Percentiles rank a stretch among this genome's conserved stretches.
Conservation (phyloP, 2,888 invertebrate species). For the Erpobdella octoculata region DNA sequence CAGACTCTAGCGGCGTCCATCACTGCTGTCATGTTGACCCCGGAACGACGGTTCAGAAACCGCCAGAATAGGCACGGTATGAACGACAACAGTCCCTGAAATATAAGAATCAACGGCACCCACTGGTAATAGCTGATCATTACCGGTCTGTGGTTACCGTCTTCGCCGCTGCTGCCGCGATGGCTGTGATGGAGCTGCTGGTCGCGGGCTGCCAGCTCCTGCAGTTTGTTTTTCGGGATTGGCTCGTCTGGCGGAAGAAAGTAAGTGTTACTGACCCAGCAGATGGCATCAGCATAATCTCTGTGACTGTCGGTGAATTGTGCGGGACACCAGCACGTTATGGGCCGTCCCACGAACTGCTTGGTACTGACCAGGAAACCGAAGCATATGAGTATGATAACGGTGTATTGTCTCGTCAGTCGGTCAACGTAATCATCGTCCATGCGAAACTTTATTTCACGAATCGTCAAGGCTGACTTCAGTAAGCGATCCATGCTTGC, state of each 20-base stretch:
- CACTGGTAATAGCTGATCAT: constrained; percentile 39
- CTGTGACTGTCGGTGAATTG: constrained; percentile 38
- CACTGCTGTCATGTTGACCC: constrained; percentile 39
- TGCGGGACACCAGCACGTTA: constrained; percentile 39
- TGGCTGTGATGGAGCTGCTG: constrained; percentile 36
- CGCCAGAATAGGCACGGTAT: constrained; percentile 39
- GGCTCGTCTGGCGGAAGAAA: constrained; percentile 36
- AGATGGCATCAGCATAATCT: constrained; percentile 39
- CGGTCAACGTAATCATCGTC: constrained; percentile 40
- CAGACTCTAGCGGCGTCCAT: constrained; percentile 39
- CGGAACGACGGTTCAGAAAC: constrained; percentile 38
- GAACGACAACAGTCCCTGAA: constrained; percentile 39
- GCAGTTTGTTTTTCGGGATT: constrained; percentile 33
- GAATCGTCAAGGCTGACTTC: constrained; percentile 38
- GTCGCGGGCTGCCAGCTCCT: constrained; percentile 35
- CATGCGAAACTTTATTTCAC: constrained; percentile 38
- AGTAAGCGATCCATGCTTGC: constrained; percentile 38
- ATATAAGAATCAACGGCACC: constrained; percentile 39
- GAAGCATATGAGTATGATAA: constrained; percentile 38
- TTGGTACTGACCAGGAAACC: constrained; percentile 39
- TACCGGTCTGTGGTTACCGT: constrained; percentile 28
- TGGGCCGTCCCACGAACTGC: constrained; percentile 39
- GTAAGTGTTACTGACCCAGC: constrained; percentile 41
- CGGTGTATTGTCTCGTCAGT: constrained; percentile 38
- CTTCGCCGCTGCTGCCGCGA: constrained; percentile 28